Conservation (phyloP, 2,888 invertebrate species). For the Melipona bicolor region DNA sequence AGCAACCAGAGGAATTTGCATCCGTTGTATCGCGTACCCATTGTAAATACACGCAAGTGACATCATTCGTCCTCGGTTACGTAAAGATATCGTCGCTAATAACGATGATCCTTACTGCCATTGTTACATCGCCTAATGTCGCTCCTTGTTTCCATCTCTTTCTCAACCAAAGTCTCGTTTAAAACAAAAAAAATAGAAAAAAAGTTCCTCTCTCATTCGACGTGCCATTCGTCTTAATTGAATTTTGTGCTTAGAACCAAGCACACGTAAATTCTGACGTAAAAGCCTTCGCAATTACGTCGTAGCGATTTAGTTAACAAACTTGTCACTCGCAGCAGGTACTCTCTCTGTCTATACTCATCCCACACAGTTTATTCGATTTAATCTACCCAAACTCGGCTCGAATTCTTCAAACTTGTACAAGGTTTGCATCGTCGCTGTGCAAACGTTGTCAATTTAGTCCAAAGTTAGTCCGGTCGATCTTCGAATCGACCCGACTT, state of each 20-base stretch:
- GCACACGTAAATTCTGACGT: neutral
- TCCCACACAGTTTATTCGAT: neutral
- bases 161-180: neutral
- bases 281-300: neutral
- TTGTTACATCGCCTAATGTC: neutral
- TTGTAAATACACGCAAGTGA: constrained; percentile 74
- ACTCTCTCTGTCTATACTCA: neutral
- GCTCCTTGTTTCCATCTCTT: constrained; percentile 6
- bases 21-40: constrained; percentile 46
- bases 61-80: constrained; percentile 81
- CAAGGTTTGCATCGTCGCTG: too few species aligned
- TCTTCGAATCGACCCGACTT: neutral
- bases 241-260: neutral
- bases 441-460: too few species aligned
- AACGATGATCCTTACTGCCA: constrained; percentile 61
- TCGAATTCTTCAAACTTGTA: neutral
- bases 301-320: constrained; percentile 1
- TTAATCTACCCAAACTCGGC: neutral
- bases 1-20: constrained; percentile 59
- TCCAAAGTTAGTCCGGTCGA: too few species aligned
- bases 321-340: constrained; percentile 7
- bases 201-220: neutral
- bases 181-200: too few species aligned
- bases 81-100: constrained; percentile 72
- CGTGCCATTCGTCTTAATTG: neutral